phyloP scores from a whole-genome alignment of 2,113 vertebrate species.

The Periophthalmodon schlosseri region DNA sequence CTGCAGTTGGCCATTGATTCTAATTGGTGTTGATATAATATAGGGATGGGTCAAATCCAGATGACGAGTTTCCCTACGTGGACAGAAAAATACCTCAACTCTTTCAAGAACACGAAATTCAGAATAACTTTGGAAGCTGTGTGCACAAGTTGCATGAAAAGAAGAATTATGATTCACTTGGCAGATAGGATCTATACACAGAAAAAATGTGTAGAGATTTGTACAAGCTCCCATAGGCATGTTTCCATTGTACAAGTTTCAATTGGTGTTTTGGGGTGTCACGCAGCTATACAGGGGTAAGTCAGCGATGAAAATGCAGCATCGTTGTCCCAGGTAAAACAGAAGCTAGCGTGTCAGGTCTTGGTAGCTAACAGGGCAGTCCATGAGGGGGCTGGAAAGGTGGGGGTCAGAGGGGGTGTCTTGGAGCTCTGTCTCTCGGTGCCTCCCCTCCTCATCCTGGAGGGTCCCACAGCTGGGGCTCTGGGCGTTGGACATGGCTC shows the following conservation, averaged over 20 bases:
- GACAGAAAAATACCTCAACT: not conserved
- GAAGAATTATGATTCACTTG: slow-evolving; percentile 4
- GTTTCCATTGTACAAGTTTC: slow-evolving; percentile 5
- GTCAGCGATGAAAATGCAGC: slow-evolving; percentile 62
- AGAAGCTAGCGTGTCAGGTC: slow-evolving; percentile 32
- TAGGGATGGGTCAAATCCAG: not conserved
- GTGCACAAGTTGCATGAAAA: slow-evolving; percentile 6
- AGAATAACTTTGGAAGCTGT: slow-evolving; percentile 4
- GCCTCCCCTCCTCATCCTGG: slow-evolving; percentile 76
- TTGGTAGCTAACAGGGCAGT: slow-evolving; percentile 82
- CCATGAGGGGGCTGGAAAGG: slow-evolving; percentile 80
- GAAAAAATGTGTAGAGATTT: slow-evolving; percentile 17
- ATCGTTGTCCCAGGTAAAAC: slow-evolving; percentile 49
- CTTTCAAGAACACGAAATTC: not conserved
- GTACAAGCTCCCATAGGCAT: slow-evolving; percentile 13
- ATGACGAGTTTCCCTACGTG: not conserved
- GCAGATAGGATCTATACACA: slow-evolving; percentile 20
- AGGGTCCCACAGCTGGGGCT: slow-evolving; percentile 71
- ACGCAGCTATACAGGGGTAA: slow-evolving; percentile 58
- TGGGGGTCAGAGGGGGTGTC: slow-evolving; percentile 76
- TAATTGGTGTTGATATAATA: not conserved
- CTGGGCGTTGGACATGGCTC: slow-evolving; percentile 86
- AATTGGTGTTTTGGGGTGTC: slow-evolving; percentile 28
- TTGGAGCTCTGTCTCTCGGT: slow-evolving; percentile 81
- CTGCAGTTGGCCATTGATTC: not conserved